phyloP scores from a whole-genome alignment of 2,888 invertebrate species.

The Amblyjoppa fuscipennis region DNA sequence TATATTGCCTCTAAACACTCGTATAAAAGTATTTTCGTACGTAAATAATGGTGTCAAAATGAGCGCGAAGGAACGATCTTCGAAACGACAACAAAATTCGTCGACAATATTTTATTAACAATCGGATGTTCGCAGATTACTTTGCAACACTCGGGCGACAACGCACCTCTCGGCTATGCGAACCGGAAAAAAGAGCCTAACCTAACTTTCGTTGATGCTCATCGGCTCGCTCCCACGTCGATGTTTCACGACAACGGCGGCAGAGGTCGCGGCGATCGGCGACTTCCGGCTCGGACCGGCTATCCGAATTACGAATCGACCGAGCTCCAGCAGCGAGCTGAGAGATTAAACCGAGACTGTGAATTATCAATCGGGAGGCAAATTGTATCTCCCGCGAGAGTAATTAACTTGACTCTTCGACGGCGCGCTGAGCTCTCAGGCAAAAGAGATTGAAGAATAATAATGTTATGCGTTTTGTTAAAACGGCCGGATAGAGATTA shows the following conservation, averaged over 20 bases:
- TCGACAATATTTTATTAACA: slow-evolving; percentile 57
- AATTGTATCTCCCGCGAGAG: background rate
- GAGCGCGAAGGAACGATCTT: slow-evolving; percentile 42
- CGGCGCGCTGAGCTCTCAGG: background rate
- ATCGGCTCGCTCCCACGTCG: background rate
- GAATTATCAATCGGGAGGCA: background rate
- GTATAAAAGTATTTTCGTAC: slow-evolving; percentile 19
- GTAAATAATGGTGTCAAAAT: slow-evolving; percentile 40
- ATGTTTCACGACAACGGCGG: slow-evolving; percentile 9
- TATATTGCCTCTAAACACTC: slow-evolving; percentile 48
- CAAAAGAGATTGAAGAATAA: background rate
- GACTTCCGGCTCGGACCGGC: slow-evolving; percentile 42
- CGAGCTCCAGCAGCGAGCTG: background rate
- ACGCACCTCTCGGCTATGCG: slow-evolving; percentile 79
- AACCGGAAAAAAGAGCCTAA: slow-evolving; percentile 80
- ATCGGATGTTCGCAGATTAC: slow-evolving; percentile 80
- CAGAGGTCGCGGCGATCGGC: slow-evolving; percentile 14
- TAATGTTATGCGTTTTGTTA: too few species aligned
- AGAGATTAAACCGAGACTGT: background rate
- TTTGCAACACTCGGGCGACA: slow-evolving; percentile 67
- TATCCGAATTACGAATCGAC: slow-evolving; percentile 30
- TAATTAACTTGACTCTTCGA: background rate
- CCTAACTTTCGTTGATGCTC: slow-evolving; percentile 65
- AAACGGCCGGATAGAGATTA: background rate
- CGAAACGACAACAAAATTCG: slow-evolving; percentile 6